A percentile compares a stretch with the other conserved stretches of the same genome.
phyloP scores from a whole-genome alignment of 2,797 vertebrate species.

The Glossophaga mutica region DNA sequence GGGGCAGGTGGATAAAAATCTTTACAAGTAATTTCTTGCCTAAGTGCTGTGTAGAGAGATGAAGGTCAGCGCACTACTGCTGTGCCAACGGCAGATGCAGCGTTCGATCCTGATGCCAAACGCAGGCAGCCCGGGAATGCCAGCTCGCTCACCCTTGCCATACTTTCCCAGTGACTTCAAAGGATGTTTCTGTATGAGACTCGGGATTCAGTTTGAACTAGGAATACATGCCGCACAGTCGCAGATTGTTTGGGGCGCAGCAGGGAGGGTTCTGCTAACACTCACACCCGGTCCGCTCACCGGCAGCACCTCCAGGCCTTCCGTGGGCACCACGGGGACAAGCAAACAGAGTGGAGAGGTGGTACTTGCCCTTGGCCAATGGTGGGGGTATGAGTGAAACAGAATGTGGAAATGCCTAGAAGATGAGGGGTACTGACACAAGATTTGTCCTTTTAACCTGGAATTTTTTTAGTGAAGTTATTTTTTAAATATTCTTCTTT shows the following conservation, averaged over 20 bases:
- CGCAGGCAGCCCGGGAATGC: background rate
- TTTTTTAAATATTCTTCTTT: background rate
- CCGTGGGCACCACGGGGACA: background rate
- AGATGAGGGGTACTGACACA: background rate
- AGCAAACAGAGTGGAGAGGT: background rate
- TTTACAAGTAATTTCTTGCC: background rate
- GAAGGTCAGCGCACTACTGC: background rate
- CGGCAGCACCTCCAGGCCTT: background rate
- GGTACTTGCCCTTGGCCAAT: background rate
- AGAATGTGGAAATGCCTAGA: background rate
- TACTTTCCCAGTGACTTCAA: background rate
- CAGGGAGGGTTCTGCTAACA: no score
- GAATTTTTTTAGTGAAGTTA: background rate
- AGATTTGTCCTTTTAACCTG: background rate
- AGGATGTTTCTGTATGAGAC: background rate
- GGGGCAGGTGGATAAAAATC: background rate
- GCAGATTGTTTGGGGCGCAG: background rate
- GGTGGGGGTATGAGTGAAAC: background rate
- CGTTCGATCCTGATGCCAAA: background rate
- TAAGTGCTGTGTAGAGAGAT: background rate
- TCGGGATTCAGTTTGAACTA: background rate
- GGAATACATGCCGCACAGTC: background rate
- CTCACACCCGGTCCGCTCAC: background rate
- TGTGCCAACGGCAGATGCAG: background rate
- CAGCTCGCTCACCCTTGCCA: background rate